Percentiles rank a stretch among this genome's conserved stretches.
phyloP scores from a whole-genome alignment of 1,140 invertebrate genomes.

The Tetragnatha versicolor region DNA sequence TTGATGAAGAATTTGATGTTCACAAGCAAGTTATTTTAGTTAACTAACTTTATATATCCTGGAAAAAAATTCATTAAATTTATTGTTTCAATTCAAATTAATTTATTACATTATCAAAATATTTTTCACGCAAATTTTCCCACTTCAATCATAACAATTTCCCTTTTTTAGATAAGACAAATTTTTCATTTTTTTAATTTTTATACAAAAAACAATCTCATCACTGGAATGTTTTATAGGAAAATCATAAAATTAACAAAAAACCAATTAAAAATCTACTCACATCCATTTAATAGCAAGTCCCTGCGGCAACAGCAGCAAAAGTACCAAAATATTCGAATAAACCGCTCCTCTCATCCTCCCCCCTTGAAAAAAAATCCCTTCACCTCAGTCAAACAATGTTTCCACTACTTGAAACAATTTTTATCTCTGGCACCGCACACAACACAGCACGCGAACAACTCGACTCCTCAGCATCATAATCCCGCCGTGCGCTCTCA shows the following conservation, averaged over 20 bases:
- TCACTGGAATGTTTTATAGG: not conserved
- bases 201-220: not conserved
- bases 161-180: not conserved
- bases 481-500: not conserved
- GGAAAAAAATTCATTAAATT: too few relatives aligned
- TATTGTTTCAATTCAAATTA: too few relatives aligned
- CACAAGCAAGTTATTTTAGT: too few relatives aligned
- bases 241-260: not conserved
- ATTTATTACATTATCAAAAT: not conserved
- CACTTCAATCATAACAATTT: not conserved
- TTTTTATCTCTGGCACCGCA: slow-evolving; percentile 2
- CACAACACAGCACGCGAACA: not conserved
- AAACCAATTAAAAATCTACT: not conserved
- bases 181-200: not conserved
- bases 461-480: not conserved
- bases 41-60: too few relatives aligned
- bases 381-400: not conserved
- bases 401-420: not conserved
- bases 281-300: slow-evolving; percentile 36
- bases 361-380: not conserved
- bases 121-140: not conserved
- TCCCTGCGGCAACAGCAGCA: slow-evolving; percentile 33
- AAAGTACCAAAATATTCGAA: slow-evolving; percentile 29
- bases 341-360: slow-evolving; percentile 1
- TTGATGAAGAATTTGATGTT: too few relatives aligned